These are phyloP conservation scores for Gymnothorax javanicus DNA, from an alignment of 2,797 vertebrate species.

Conservation along the genomic window DNA sequence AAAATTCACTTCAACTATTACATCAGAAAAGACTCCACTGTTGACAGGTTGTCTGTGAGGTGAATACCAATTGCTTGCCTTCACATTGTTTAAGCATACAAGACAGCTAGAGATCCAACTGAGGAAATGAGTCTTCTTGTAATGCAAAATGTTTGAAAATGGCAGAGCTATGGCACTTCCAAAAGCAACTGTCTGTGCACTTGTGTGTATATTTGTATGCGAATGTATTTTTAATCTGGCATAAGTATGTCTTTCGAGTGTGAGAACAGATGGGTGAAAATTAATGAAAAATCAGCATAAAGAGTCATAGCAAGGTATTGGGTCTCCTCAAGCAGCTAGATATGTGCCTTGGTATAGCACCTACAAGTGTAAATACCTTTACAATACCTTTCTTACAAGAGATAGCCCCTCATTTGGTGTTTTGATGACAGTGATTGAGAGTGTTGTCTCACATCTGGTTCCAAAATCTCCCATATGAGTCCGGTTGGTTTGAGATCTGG, in stretches of 20 bases:
- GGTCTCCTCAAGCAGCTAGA: too few species aligned
- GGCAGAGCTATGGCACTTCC: background rate
- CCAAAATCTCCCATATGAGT: too few species aligned
- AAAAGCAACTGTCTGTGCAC: background rate
- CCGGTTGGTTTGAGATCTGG: too few species aligned
- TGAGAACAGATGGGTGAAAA: too few species aligned
- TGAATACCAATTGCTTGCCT: background rate
- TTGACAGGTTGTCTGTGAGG: constrained; percentile 4
- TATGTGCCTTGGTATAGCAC: too few species aligned
- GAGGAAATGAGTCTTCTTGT: background rate
- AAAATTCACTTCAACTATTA: background rate
- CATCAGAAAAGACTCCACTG: background rate
- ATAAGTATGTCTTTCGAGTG: background rate
- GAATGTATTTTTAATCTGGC: background rate
- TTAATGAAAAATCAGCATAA: too few species aligned
- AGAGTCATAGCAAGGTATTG: too few species aligned
- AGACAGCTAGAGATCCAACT: background rate
- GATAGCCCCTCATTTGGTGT: too few species aligned
- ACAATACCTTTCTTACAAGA: too few species aligned
- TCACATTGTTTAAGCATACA: background rate
- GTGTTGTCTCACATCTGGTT: too few species aligned
- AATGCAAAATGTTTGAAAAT: background rate
- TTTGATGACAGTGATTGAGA: too few species aligned
- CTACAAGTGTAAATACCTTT: too few species aligned
- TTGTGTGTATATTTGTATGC: constrained; percentile 6